Evolutionary conservation across 2,888 invertebrate species (phyloP).

Genomic region (Octonoba sinensis): DNA sequence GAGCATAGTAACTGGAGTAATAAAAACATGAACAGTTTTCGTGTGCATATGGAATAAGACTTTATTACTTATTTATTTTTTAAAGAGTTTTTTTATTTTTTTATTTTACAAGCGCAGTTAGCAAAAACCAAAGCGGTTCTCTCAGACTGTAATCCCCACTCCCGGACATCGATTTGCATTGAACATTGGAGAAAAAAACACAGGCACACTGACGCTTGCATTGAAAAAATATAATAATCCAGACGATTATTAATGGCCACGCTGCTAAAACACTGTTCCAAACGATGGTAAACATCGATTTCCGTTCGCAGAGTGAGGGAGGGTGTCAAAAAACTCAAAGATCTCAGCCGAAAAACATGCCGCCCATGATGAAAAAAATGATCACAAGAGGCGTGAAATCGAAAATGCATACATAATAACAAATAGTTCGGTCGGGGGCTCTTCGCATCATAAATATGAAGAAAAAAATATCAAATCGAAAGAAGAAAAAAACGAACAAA

Average conservation of each 20-base stretch:
- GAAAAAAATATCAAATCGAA: conserved; percentile 20
- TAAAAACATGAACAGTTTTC: no score
- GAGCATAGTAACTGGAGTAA: no score
- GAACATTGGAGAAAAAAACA: conserved; percentile 12
- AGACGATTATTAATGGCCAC: conserved; percentile 54
- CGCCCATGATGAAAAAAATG: conserved; percentile 6
- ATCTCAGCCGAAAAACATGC: conserved; percentile 37
- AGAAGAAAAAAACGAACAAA: conserved; percentile 8
- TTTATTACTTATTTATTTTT: no score
- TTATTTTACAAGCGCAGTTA: no score
- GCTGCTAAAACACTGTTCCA: neutral
- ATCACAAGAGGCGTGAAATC: conserved; percentile 44
- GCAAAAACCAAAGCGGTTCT: no score
- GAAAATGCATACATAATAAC: conserved; percentile 63
- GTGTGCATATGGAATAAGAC: no score
- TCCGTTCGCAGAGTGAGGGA: conserved; percentile 35
- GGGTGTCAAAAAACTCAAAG: conserved; percentile 9
- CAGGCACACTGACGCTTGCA: conserved; percentile 3
- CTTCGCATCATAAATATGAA: conserved; percentile 34
- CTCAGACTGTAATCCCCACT: conserved; percentile 9
- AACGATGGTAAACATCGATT: conserved; percentile 38
- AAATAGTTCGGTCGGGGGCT: conserved; percentile 50
- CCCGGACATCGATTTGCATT: conserved; percentile 38
- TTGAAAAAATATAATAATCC: conserved; percentile 29
- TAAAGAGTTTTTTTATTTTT: no score